Evolutionary conservation across 2,888 invertebrate species (phyloP), one percentile per base, ranked within the genome.

Genomic region (Hirtodrosophila trivittata): DNA sequence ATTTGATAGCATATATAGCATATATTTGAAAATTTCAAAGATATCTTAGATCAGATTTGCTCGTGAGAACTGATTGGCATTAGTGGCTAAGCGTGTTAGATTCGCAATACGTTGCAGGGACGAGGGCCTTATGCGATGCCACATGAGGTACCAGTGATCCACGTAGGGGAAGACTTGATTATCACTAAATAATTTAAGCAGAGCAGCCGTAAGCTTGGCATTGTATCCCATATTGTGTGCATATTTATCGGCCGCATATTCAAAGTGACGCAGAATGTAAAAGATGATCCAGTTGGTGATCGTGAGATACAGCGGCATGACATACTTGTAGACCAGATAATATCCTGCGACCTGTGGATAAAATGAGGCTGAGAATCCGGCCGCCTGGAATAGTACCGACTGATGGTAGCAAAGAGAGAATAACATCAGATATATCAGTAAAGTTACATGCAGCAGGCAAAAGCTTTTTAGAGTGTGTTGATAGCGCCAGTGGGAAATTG

Each of bases 301-400:
- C 0, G 72, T 75, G 1, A 68, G 30, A 41, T 66, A 72, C 0
- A 59, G 6, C 0, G 72, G 66, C 77, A 82, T 64, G 1, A 77
- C 50, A 16, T 81, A 82, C 33, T 77, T 81, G 10, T 73, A 85
- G 0, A 77, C 70, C 43, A 82, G 42, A 69, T 73, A 86, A 16
- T 81, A 81, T n/a, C 75, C 75, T 3, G 68, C 57, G 1, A 73
- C 59, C 1, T 28, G 39, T 0, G 82, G 82, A 51, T 72, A 72
- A 7, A 46, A 62, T 0, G 5, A 0, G 0, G 14, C 2, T 0
- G 59, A n/a, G 3, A 82, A 82, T 0, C 87, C 87, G 0, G 75
- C 68, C 0, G 83, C 69, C 21, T 54, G 28, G 9, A 60, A 82
- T n/a, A 82, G 12, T 0, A 37, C 25, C 0, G 6, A 0, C 1